Base-by-base conservation (phyloP, 2,888 invertebrate species). In the Ormyrus nitidulus region DNA sequence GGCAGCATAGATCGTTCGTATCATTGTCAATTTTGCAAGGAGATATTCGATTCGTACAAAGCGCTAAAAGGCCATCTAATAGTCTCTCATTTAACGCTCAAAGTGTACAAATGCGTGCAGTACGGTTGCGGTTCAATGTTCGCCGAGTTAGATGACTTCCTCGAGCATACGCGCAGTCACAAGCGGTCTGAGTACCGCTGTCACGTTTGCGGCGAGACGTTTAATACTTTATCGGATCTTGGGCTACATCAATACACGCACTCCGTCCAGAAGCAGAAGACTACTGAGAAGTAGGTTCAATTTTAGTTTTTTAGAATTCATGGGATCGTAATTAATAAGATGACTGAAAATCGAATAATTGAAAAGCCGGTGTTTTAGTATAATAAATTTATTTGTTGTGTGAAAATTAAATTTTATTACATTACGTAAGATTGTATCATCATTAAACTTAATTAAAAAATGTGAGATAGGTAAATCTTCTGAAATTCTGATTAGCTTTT, bases 41-140 rank as follows among this genome's bases (percentile, higher is more conserved):
- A 89, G 81, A 90, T 89, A 73, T 90, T 90, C 65, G 90, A 90
- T 59, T 90, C 90, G 72, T 90, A 90, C 86, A 90, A 90, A 83
- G 88, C 90, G 65, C 84, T 90, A 8, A 90, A 90, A 83, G 89
- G 86, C 56, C 90, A 90, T 74, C 84, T 90, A 5, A 90, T 90
- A 74, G 85, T 89, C 46, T 90, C 90, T 53, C 90, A 90, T 76
- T 76, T 90, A 82, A 88, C 89, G 7, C 83, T 92, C 59, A 93
- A 93, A 90, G 92, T 92, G 68, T 95, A 93, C 88, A 94, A 93
- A 88, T 95, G 95, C 88, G 93, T 94, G 73, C 93, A 94, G 88
- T 92, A 92, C 83, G 92, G 92, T 19, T 95, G 95, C 87, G 91
- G 91, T 68, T 90, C 91, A 84, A 93, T 93, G 85, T 94, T 93